Conservation (phyloP, 2,113 vertebrate genomes). For the Sorex fumeus region DNA sequence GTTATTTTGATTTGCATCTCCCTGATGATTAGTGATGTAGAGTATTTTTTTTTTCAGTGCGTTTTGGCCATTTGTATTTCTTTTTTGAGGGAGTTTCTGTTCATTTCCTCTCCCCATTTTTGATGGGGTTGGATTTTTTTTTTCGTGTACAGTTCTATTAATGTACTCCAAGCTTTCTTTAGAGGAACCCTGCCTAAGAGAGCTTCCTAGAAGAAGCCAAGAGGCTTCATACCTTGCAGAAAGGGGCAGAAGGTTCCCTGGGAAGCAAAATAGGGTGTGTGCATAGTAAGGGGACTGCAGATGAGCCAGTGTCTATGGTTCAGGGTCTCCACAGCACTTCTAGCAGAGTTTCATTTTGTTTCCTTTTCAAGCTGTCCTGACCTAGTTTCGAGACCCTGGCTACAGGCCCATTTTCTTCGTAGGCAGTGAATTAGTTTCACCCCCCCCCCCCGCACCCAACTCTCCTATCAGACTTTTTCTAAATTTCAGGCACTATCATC, state of each 20-base stretch:
- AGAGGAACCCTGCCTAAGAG: slow-evolving; percentile 14
- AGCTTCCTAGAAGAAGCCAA: slow-evolving; percentile 13
- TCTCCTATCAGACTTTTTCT: background rate
- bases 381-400: slow-evolving; percentile 4
- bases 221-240: background rate
- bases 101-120: too few relatives aligned
- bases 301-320: background rate
- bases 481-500: background rate
- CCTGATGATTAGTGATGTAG: too few relatives aligned
- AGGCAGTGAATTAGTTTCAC: background rate
- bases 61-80: too few relatives aligned
- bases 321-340: background rate
- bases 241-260: too few relatives aligned
- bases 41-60: too few relatives aligned
- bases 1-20: too few relatives aligned
- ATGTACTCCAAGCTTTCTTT: background rate
- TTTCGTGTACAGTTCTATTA: too few relatives aligned
- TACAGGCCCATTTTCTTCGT: background rate
- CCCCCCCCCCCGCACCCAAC: background rate
- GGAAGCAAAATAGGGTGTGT: too few relatives aligned
- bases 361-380: slow-evolving; percentile 1
- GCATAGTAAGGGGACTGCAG: background rate
- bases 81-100: too few relatives aligned
- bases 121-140: too few relatives aligned
- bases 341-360: background rate